Evolutionary conservation across 2,113 vertebrate species (phyloP), one percentile per base, ranked within the genome.

Genomic region (Halichoeres trimaculatus): DNA sequence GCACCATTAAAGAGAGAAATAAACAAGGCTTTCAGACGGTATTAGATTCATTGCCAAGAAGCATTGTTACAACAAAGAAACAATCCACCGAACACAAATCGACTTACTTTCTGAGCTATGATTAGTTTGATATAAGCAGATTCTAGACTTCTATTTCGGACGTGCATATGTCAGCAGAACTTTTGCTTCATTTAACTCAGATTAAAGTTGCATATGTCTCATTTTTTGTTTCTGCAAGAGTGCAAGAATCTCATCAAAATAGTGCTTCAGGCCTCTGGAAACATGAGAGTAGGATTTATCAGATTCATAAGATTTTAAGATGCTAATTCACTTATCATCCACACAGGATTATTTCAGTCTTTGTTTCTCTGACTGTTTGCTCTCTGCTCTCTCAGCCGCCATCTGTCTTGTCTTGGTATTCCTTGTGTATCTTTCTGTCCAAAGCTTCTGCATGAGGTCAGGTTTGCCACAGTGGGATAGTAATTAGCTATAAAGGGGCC

Each of bases 401-500:
- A 13, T 64, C 61, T 52, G 14, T 70, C 61, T 60, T 50, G 22
- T 35, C 47, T 13, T 62, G 4, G 2, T 60, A 34, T 50, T 63
- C 38, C 20, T 52, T 17, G 2, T 70, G 47, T 36, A 35, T 62
- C 14, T 61, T 19, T 57, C 8, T 72, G 48, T 47, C 34, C 23
- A 14, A 3, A 1, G 57, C 36, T 69, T 23, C 53, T 69, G 80
- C 63, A 40, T 35, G 35, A 70, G 63, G 82, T 84, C 63, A 81
- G 66, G 58, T 85, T 81, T 80, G 66, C 89, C 83, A 80, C 61
- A 60, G 63, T 45, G 61, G 84, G 80, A 70, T 57, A 89, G 59
- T 72, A 61, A 17, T 76, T 76, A 83, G 80, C 81, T 83, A 54
- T 66, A 85, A 88, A 86, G 67, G 30, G 84, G 57, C 63, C 65